Percentiles rank a stretch among this genome's conserved stretches.
Evolutionary conservation across 2,888 invertebrate genomes (phyloP).

Genomic region (Esperia sulphurella): DNA sequence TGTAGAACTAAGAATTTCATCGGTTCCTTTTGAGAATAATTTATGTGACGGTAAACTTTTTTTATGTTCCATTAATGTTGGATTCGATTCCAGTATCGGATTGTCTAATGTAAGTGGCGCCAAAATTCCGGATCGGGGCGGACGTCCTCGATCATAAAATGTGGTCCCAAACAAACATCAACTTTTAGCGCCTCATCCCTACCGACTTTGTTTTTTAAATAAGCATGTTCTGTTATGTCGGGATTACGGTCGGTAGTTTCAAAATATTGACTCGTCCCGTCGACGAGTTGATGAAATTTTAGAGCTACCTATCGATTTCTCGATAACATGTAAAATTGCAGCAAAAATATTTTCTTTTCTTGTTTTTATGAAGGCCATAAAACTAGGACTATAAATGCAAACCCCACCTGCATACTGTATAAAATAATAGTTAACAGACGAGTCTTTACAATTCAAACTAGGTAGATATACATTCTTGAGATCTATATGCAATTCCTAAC

Average conservation of each 20-base stretch:
- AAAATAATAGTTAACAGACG: too few relatives aligned
- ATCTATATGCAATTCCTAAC: too few relatives aligned
- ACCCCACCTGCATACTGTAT: too few relatives aligned
- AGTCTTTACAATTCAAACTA: too few relatives aligned
- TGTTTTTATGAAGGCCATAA: too few relatives aligned
- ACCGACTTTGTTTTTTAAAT: conserved; percentile 63
- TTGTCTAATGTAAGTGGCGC: conserved; percentile 73
- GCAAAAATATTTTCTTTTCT: neutral
- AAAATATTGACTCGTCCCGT: conserved; percentile 48
- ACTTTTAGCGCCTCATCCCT: conserved; percentile 55
- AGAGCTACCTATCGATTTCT: neutral
- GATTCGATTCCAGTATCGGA: conserved; percentile 65
- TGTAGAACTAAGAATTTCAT: conserved; percentile 60
- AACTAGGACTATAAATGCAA: too few relatives aligned
- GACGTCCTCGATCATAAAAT: conserved; percentile 66
- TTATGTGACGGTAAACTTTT: conserved; percentile 72
- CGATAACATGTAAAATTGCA: neutral
- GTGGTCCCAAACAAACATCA: conserved; percentile 66
- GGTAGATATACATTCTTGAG: too few relatives aligned
- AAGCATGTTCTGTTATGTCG: conserved; percentile 60
- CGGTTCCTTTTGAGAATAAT: conserved; percentile 70
- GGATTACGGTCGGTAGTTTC: conserved; percentile 52
- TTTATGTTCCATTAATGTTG: conserved; percentile 72
- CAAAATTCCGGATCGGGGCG: conserved; percentile 54
- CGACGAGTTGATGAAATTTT: conserved; percentile 3